Conservation (phyloP, 2,888 invertebrate genomes). For the Dromius quadrimaculatus region DNA sequence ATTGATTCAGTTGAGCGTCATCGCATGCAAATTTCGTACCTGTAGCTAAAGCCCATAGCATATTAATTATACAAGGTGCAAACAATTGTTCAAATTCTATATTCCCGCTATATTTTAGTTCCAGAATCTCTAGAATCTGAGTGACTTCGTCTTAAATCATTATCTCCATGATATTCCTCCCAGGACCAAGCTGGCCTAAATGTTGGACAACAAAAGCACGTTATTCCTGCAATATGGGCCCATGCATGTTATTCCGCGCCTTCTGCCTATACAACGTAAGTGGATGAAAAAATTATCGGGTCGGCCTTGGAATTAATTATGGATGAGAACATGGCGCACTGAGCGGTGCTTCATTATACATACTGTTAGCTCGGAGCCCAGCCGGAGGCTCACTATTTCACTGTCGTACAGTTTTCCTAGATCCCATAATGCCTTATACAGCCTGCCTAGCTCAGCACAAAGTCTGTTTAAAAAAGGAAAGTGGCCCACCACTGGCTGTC, state of each 20-base stretch:
- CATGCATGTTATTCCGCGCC: constrained; percentile 76
- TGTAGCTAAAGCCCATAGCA: constrained; percentile 75
- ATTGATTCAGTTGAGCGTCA: constrained; percentile 64
- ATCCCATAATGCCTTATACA: constrained; percentile 68
- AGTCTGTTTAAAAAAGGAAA: constrained; percentile 62
- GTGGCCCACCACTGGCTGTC: constrained; percentile 67
- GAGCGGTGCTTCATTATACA: constrained; percentile 70
- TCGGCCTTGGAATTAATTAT: constrained; percentile 74
- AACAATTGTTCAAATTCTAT: constrained; percentile 62
- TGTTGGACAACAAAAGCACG: constrained; percentile 76
- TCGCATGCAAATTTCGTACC: constrained; percentile 66
- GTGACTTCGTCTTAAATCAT: constrained; percentile 68
- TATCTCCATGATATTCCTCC: constrained; percentile 72
- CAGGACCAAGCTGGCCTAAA: constrained; percentile 74
- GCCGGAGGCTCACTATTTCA: constrained; percentile 70
- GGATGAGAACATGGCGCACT: constrained; percentile 69
- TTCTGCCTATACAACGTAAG: constrained; percentile 74
- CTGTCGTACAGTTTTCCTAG: constrained; percentile 68
- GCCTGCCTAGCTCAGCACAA: constrained; percentile 65
- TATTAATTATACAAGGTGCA: constrained; percentile 75
- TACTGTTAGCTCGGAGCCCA: constrained; percentile 70
- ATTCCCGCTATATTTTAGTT: constrained; percentile 60
- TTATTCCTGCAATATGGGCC: constrained; percentile 74
- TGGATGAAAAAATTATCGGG: constrained; percentile 76
- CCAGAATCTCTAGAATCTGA: constrained; percentile 61